phyloP scores from a whole-genome alignment of 2,797 vertebrate genomes.

The Loriculus beryllinus region DNA sequence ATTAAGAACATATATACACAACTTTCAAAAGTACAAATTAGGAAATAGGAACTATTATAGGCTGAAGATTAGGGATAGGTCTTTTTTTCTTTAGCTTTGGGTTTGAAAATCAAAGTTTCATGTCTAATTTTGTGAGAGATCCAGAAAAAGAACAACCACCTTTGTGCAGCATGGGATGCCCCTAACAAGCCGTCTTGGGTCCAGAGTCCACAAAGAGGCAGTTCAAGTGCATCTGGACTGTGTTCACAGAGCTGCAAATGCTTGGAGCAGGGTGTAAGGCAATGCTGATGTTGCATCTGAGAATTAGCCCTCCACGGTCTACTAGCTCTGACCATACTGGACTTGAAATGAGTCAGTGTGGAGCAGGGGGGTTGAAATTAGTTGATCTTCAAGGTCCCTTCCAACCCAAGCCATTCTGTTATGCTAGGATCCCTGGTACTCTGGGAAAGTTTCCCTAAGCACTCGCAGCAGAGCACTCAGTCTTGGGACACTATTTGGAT shows the following conservation, averaged over 20 bases:
- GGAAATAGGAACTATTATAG: neutral
- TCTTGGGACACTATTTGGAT: neutral
- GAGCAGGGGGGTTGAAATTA: neutral
- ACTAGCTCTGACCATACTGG: neutral
- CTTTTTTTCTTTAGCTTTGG: neutral
- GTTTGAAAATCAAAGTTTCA: neutral
- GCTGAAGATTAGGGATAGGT: neutral
- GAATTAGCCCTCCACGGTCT: neutral
- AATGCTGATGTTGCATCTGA: neutral
- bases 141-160: neutral
- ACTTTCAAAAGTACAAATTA: neutral
- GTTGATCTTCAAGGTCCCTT: neutral
- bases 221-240: neutral
- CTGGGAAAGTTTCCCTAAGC: neutral
- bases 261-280: neutral
- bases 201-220: neutral
- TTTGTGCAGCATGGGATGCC: neutral
- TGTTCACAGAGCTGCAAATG: neutral
- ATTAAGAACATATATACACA: neutral
- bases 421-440: neutral
- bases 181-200: neutral
- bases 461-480: neutral
- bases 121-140: neutral
- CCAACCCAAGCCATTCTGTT: neutral
- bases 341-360: neutral